These are phyloP conservation scores for Caenorhabditis japonica DNA, from an alignment of 2,888 invertebrate species.

Conservation along the genomic window DNA sequence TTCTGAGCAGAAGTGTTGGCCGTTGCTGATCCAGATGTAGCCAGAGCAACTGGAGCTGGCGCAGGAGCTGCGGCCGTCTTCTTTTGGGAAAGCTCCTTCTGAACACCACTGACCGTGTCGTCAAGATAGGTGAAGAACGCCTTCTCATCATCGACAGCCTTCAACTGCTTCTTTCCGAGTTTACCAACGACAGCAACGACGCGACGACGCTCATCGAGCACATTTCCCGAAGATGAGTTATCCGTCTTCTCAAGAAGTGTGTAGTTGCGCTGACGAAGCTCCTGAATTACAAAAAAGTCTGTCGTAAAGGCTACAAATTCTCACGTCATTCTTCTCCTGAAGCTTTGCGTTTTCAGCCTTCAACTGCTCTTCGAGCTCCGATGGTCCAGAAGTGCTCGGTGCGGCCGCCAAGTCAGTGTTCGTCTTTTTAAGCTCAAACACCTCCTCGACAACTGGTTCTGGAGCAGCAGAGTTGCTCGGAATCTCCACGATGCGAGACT, in stretches of 20 bases:
- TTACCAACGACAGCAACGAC: slow-evolving; percentile 20
- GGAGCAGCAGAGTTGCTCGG: slow-evolving; percentile 22
- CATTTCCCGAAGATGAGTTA: slow-evolving; percentile 8
- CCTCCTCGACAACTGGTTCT: slow-evolving; percentile 31
- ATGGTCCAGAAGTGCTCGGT: slow-evolving; percentile 19
- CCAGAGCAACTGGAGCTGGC: background rate
- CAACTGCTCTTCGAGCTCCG: slow-evolving; percentile 6
- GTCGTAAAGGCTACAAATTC: background rate
- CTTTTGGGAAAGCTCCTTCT: slow-evolving; percentile 8
- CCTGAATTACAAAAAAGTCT: slow-evolving; percentile 20
- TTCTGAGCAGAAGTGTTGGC: background rate
- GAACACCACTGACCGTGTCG: slow-evolving; percentile 13
- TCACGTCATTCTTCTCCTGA: slow-evolving; percentile 28
- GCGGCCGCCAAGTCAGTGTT: slow-evolving; percentile 35
- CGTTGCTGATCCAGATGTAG: background rate
- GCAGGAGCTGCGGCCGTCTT: slow-evolving; percentile 9
- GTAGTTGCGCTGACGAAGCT: slow-evolving; percentile 45
- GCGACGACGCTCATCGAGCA: slow-evolving; percentile 10
- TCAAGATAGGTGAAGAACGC: slow-evolving; percentile 25
- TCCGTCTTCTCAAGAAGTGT: slow-evolving; percentile 48
- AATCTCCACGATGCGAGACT: slow-evolving; percentile 25
- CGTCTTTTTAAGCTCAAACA: slow-evolving; percentile 46
- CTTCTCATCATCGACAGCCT: slow-evolving; percentile 29
- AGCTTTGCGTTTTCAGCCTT: slow-evolving; percentile 19
- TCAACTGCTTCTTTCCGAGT: slow-evolving; percentile 11